A percentile compares a stretch with the other conserved stretches of the same genome.
phyloP scores from a whole-genome alignment of 2,113 vertebrate genomes.

The Dromiciops gliroides region DNA sequence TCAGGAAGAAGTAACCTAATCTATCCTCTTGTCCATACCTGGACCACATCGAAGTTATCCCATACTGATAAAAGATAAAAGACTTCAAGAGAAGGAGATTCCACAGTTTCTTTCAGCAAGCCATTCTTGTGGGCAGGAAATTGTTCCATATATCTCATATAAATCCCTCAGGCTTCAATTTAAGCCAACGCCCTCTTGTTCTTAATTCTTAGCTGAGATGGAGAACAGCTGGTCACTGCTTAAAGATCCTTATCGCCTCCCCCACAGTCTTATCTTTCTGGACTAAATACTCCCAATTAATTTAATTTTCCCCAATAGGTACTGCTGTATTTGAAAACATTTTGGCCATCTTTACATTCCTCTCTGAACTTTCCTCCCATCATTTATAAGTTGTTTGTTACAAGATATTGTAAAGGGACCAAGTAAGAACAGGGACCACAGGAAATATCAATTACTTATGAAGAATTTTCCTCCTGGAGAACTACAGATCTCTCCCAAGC shows the following conservation, averaged over 20 bases:
- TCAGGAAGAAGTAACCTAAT: constrained; percentile 36
- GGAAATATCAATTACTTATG: constrained; percentile 56
- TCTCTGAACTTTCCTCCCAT: constrained; percentile 44
- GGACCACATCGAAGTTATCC: constrained; percentile 37
- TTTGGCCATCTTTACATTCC: constrained; percentile 63
- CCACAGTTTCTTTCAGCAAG: constrained; percentile 59
- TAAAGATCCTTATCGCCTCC: constrained; percentile 57
- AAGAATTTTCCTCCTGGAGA: constrained; percentile 59
- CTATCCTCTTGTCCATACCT: constrained; percentile 52
- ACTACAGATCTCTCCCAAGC: constrained; percentile 5
- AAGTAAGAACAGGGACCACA: constrained; percentile 50
- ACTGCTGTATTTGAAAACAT: neutral
- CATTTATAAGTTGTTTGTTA: constrained; percentile 51
- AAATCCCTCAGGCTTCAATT: constrained; percentile 68
- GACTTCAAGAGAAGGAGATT: constrained; percentile 38
- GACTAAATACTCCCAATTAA: constrained; percentile 69
- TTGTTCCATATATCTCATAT: constrained; percentile 47
- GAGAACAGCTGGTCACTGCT: constrained; percentile 72
- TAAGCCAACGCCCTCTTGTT: constrained; percentile 55
- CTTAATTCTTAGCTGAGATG: constrained; percentile 49
- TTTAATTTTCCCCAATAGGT: constrained; percentile 40
- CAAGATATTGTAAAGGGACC: constrained; percentile 47
- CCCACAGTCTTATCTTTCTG: constrained; percentile 55
- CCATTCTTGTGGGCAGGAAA: constrained; percentile 51
- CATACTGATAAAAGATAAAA: constrained; percentile 50